These are phyloP conservation scores for Eremophila alpestris DNA, from an alignment of 2,797 vertebrate genomes.

Conservation along the genomic window DNA sequence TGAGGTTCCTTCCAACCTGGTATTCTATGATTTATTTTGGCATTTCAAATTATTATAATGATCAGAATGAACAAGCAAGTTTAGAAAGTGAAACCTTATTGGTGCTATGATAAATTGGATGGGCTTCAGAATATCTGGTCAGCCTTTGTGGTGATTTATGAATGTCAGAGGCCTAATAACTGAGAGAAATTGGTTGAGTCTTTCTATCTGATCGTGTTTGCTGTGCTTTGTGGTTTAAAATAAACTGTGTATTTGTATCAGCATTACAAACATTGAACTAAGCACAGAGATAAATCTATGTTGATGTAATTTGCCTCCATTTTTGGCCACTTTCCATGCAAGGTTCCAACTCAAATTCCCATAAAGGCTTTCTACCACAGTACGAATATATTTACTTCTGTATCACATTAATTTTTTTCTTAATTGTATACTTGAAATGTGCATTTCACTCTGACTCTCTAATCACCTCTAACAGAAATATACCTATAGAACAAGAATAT, in stretches of 20 bases:
- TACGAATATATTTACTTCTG: background rate
- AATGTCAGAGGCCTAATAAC: slow-evolving; percentile 13
- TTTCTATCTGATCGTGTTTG: background rate
- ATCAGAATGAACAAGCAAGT: slow-evolving; percentile 20
- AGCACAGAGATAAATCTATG: background rate
- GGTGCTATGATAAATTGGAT: background rate
- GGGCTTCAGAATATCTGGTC: slow-evolving; percentile 9
- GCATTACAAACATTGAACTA: background rate
- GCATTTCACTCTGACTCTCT: background rate
- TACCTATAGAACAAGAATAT: background rate
- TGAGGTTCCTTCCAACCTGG: background rate
- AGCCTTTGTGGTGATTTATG: slow-evolving; percentile 44
- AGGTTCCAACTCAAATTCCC: background rate
- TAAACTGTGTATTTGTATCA: background rate
- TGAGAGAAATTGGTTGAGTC: background rate
- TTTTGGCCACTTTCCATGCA: background rate
- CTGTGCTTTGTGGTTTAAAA: slow-evolving; percentile 3
- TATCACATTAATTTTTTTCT: background rate
- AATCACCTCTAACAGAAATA: background rate
- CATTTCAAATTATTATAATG: slow-evolving; percentile 41
- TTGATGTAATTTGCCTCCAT: background rate
- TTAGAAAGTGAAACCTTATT: slow-evolving; percentile 1
- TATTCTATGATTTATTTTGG: slow-evolving; percentile 14
- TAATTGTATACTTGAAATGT: background rate
- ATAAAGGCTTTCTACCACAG: background rate